Base-by-base conservation (phyloP, 2,113 vertebrate genomes). In the Terrapene triunguis region DNA sequence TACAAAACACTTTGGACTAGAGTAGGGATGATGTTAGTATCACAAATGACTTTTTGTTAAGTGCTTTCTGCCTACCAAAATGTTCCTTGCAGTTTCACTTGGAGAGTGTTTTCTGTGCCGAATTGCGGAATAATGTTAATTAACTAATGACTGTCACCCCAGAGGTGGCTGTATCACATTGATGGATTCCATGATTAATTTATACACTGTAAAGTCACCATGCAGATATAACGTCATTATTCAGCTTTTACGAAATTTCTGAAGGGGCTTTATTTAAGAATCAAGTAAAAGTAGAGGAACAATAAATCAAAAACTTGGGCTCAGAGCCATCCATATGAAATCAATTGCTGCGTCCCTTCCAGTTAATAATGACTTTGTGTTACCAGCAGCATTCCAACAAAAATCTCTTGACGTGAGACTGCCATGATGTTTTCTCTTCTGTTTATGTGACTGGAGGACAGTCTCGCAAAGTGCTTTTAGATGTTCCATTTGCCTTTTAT, bases 261-360 rank as follows among this genome's bases (percentile, higher is more conserved):
- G 65, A 89, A 90, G 88, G 35, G 11, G 74, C 65, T 82, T 38
- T 5, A 95, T 27, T 95, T 82, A 84, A 82, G 62, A 80, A 82
- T 4, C 82, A 74, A 59, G n/a, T 95, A 86, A 85, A 85, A 89
- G 35, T 12, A 89, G 11, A 88, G 79, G 89, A 95, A 91, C 44
- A 57, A 93, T 94, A 94, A 89, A 87, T 74, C 0, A 0, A 87
- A 50, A 1, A 2, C 76, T 84, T 59, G 47, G 83, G 80, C 92
- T 95, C 82, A 86, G 83, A 93, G 84, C 79, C 89, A 88, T 29
- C 80, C 57, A 32, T 5, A 13, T 80, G 78, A 82, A 92, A 94
- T 85, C 53, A 89, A 65, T 38, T 24, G 38, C 78, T 84, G 89
- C 93, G 88, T 82, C 85, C 83, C 82, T 53, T 84, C 80, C 65